These are phyloP conservation scores for Microctenopoma lineatum DNA, from an alignment of 2,797 vertebrate species.

Conservation along the genomic window DNA sequence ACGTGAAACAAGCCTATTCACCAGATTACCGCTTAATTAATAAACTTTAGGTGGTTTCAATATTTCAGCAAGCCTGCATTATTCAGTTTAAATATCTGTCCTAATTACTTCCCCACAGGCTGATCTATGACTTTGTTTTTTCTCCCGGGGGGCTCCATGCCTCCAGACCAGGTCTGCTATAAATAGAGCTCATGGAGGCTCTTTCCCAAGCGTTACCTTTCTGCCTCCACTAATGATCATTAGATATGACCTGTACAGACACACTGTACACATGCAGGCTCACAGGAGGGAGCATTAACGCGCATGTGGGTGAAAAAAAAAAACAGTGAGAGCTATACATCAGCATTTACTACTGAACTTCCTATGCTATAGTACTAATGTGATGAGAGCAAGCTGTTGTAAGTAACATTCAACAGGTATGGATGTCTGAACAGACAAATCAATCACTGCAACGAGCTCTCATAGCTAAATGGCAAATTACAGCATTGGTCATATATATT, in stretches of 20 bases:
- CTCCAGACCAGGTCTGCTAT: slow-evolving; percentile 69
- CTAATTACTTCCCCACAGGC: slow-evolving; percentile 77
- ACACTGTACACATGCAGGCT: slow-evolving; percentile 13
- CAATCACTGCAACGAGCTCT: not conserved
- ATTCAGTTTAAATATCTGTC: slow-evolving; percentile 80
- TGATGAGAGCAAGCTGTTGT: not conserved
- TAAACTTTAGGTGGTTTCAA: slow-evolving; percentile 78
- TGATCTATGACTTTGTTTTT: slow-evolving; percentile 78
- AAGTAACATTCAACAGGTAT: not conserved
- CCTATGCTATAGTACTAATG: not conserved
- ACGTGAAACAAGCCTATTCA: slow-evolving; percentile 68
- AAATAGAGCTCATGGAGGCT: slow-evolving; percentile 64
- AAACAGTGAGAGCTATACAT: not conserved
- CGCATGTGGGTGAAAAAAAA: not conserved
- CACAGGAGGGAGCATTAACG: slow-evolving; percentile 13
- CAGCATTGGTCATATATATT: too few relatives aligned
- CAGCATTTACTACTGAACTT: not conserved
- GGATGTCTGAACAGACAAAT: not conserved
- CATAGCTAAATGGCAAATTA: not conserved
- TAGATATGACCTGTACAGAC: slow-evolving; percentile 64
- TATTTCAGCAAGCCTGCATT: slow-evolving; percentile 75
- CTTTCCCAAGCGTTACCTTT: slow-evolving; percentile 47
- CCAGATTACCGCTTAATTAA: slow-evolving; percentile 78
- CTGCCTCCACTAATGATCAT: slow-evolving; percentile 68
- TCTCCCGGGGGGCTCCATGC: slow-evolving; percentile 57